Evolutionary conservation across 30 jellyfish, hydroid and myxozoan species (phyloP).

Genomic region (Aurelia sp.): DNA sequence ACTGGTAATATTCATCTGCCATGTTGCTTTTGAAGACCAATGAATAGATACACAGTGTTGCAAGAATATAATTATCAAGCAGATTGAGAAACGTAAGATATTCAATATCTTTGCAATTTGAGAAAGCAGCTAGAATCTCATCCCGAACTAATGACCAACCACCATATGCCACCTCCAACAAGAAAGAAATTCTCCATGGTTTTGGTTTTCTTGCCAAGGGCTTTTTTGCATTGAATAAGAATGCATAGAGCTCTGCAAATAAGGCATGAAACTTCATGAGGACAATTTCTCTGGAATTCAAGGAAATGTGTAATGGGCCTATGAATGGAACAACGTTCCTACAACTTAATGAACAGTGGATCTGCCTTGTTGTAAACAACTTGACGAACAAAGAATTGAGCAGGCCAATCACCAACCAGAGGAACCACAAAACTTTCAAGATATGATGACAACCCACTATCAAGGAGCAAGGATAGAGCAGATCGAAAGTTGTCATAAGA

Average conservation of each 20-base stretch:
- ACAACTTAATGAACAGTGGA: background rate
- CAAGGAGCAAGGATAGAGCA: background rate
- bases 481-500: slow-evolving; percentile 11
- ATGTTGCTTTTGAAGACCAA: slow-evolving; percentile 26
- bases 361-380: background rate
- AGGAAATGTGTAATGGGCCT: slow-evolving; percentile 29
- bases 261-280: background rate
- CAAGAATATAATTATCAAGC: slow-evolving; percentile 25
- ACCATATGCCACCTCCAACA: too few species aligned
- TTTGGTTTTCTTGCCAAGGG: too few species aligned
- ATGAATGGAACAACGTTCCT: slow-evolving; percentile 15
- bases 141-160: background rate
- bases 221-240: background rate
- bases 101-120: slow-evolving; percentile 30
- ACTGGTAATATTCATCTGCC: slow-evolving; percentile 5
- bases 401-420: slow-evolving; percentile 41
- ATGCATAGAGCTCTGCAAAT: too few species aligned
- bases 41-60: slow-evolving; percentile 33
- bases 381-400: slow-evolving; percentile 31
- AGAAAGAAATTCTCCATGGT: too few species aligned
- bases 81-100: slow-evolving; percentile 35
- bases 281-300: slow-evolving; percentile 35
- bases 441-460: slow-evolving; percentile 2
- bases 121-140: slow-evolving; percentile 19
- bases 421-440: slow-evolving; percentile 23